Base-by-base conservation (phyloP, 2,888 invertebrate species). In the Parnassius orleans region DNA sequence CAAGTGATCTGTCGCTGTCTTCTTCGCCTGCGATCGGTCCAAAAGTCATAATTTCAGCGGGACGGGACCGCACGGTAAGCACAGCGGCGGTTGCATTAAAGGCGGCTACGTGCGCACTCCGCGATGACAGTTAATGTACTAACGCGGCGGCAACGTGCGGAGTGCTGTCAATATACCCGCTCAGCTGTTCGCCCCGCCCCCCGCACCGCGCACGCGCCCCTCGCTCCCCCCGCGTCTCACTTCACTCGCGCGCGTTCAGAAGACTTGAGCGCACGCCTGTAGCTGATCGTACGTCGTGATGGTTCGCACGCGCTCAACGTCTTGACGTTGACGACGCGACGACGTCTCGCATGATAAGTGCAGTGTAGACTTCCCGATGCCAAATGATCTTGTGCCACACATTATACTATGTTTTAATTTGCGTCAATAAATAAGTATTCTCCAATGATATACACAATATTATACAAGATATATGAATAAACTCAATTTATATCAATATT, bases 121-220 rank as follows among this genome's bases (percentile, higher is more conserved):
- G 86, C 83, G 81, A 68, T 77, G 81, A 80, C 87, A 81, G 87
- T 84, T 87, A 88, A 89, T 90, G 90, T 91, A 93, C 93, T 94
- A 92, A 90, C 90, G 78, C 78, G 79, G 75, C 77, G 88, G 87
- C 85, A 89, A 87, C 87, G 87, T 92, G 93, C 90, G 68, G 73
- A 78, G 79, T 80, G 84, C 86, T 91, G 91, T 90, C 93, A 93
- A 93, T 93, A 93, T 93, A 90, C 87, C 83, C 87, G 88, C 92
- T 93, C 93, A 93, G 93, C 93, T 93, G 93, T 93, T 92, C 84
- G 78, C 80, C 80, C 79, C 81, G 73, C 79, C 66, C 77, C 76
- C 78, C 82, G 73, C 78, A 68, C 77, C 69, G 72, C 72, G 44
- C 54, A 33, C 53, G 72, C 72, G 77, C 81, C 75, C 76, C 80